phyloP scores from a whole-genome alignment of 2,113 vertebrate genomes.

The Caloenas nicobarica region DNA sequence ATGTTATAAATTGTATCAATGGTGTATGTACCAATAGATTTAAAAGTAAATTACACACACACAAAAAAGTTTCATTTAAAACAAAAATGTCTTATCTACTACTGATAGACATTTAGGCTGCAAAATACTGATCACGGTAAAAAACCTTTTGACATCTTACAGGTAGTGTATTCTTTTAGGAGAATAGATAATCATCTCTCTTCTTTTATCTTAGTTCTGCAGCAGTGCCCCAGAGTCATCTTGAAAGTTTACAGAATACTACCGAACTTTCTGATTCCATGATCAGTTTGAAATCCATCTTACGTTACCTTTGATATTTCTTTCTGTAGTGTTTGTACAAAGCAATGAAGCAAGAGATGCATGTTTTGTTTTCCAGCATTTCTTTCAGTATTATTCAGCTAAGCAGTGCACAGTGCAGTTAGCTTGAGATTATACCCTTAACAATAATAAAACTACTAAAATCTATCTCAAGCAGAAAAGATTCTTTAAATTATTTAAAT shows the following conservation, averaged over 20 bases:
- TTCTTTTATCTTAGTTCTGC: constrained; percentile 54
- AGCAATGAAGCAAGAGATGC: not conserved
- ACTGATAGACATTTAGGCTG: not conserved
- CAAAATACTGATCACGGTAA: not conserved
- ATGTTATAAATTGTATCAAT: not conserved
- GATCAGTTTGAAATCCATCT: constrained; percentile 7
- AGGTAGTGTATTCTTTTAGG: not conserved
- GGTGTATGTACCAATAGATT: not conserved
- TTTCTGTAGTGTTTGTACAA: not conserved
- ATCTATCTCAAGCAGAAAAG: not conserved
- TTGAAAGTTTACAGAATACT: constrained; percentile 9
- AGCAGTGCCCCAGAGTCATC: constrained; percentile 48
- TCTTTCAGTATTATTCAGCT: not conserved
- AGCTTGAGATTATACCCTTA: not conserved
- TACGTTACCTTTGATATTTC: constrained; percentile 53
- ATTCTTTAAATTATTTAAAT: not conserved
- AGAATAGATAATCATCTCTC: constrained; percentile 18
- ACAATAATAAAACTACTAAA: not conserved
- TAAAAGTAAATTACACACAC: not conserved
- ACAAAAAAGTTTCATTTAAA: not conserved
- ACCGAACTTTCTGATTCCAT: not conserved
- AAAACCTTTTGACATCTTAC: not conserved
- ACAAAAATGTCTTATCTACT: not conserved
- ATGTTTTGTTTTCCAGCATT: not conserved
- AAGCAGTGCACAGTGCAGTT: not conserved